These are phyloP conservation scores for Xanthia icteritia DNA, from an alignment of 2,888 invertebrate species.

Conservation along the genomic window DNA sequence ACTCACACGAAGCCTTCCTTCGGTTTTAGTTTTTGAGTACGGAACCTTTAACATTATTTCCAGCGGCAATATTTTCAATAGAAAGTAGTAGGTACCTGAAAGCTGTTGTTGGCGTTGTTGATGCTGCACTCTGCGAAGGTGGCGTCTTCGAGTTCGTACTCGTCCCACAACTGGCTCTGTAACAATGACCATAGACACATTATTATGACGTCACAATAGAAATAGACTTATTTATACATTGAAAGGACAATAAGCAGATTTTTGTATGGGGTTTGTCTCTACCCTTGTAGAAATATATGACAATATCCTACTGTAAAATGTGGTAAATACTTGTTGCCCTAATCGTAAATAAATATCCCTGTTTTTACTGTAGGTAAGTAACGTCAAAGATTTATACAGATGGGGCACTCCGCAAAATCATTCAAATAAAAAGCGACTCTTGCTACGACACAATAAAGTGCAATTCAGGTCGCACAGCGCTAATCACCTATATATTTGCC, in stretches of 20 bases:
- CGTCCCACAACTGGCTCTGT: conserved; percentile 97
- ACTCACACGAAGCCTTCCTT: too few species aligned
- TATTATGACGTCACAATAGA: neutral
- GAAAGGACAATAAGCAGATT: neutral
- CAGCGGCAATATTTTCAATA: neutral
- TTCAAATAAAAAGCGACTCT: too few species aligned
- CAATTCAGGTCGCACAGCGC: too few species aligned
- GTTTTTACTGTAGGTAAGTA: too few species aligned
- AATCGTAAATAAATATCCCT: neutral
- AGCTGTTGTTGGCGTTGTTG: conserved; percentile 96
- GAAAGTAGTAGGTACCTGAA: conserved; percentile 91
- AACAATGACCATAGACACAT: conserved; percentile 77
- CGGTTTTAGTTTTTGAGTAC: too few species aligned
- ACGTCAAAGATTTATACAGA: too few species aligned
- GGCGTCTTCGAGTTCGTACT: conserved; percentile 95
- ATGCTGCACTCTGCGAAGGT: conserved; percentile 97
- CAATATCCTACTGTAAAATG: neutral
- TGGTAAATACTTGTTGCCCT: neutral
- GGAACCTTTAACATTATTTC: neutral
- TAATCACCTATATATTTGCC: too few species aligned
- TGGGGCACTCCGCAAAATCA: too few species aligned
- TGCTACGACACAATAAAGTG: too few species aligned
- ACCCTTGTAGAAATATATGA: neutral
- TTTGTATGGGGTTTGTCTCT: neutral
- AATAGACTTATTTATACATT: accelerated